Conservation (phyloP, 2,113 vertebrate genomes). For the Capra hircus region DNA sequence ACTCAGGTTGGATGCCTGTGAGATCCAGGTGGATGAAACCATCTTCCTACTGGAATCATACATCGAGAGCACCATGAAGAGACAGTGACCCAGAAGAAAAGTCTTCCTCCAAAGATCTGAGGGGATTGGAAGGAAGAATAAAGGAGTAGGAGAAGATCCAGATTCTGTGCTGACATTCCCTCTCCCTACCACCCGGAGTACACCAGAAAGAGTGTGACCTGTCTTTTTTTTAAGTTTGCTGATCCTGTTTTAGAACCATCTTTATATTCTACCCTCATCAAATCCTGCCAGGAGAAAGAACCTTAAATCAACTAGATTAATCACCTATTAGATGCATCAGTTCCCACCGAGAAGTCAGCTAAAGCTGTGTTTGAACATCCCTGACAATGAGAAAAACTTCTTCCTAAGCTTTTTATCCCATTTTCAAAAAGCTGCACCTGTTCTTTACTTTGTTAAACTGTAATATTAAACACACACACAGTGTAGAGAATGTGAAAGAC, state of each 20-base stretch:
- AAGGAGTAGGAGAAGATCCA: not conserved
- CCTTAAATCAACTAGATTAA: not conserved
- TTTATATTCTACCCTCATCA: not conserved
- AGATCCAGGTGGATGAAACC: constrained; percentile 95
- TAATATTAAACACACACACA: not conserved
- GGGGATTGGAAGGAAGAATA: not conserved
- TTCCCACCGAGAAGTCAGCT: not conserved
- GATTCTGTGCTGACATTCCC: not conserved
- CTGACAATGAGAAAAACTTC: not conserved
- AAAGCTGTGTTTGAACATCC: not conserved
- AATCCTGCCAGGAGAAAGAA: not conserved
- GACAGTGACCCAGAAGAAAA: constrained; percentile 45
- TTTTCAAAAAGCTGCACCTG: not conserved
- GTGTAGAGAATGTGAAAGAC: not conserved
- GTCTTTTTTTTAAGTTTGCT: not conserved
- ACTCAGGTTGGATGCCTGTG: constrained; percentile 91
- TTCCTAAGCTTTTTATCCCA: not conserved
- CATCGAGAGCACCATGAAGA: constrained; percentile 78
- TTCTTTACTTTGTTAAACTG: not conserved
- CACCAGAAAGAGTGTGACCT: not conserved
- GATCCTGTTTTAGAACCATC: not conserved
- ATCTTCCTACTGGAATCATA: constrained; percentile 93
- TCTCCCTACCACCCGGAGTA: not conserved
- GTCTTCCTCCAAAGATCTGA: not conserved
- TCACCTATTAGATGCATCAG: not conserved